Evolutionary conservation across 2,888 invertebrate species (phyloP), one percentile per base, ranked within the genome.

Genomic region (Cheilosia impressa): DNA sequence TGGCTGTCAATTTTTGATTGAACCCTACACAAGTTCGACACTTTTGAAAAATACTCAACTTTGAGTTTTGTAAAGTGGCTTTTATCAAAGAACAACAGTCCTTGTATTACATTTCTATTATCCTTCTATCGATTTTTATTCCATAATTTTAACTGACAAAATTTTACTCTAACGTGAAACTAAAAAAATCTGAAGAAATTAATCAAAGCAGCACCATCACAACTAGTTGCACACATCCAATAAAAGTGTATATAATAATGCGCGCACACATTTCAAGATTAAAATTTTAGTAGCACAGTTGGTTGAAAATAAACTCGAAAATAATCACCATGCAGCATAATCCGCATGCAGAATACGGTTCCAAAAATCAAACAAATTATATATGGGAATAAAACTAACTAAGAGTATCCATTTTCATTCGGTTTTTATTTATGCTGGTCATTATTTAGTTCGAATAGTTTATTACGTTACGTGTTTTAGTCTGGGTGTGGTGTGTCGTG

Each of bases 351-450:
- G 19, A 62, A 55, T 52, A 22, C 43, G 6, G 13, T 38, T 65
- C 15, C n/a, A 52, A 31, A 58, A 77, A 38, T 2, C 13, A 24
- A 43, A 34, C 53, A 62, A 63, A 63, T 38, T 1, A 63, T 43
- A 63, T 43, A 80, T 22, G 75, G 79, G 65, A 73, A 55, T 52
- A 45, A 38, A 75, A 77, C 65, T 77, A 84, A 76, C 45, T 79
- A 79, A 63, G 55, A 73, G 68, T 83, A 79, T 82, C 15, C 41
- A 83, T 73, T 73, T 38, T 79, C 66, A 83, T 75, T 84, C 58
- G 63, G 9, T 31, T 65, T 73, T 79, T 79, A 80, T 80, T 84
- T 80, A 84, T 60, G 65, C 84, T 84, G 84, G 69, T 76, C 75
- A 60, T 84, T 84, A 84, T 80, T 84, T 84, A 84, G 52, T 58